Evolutionary conservation across 2,888 invertebrate genomes (phyloP).

Genomic region (Lycaena phlaeas): DNA sequence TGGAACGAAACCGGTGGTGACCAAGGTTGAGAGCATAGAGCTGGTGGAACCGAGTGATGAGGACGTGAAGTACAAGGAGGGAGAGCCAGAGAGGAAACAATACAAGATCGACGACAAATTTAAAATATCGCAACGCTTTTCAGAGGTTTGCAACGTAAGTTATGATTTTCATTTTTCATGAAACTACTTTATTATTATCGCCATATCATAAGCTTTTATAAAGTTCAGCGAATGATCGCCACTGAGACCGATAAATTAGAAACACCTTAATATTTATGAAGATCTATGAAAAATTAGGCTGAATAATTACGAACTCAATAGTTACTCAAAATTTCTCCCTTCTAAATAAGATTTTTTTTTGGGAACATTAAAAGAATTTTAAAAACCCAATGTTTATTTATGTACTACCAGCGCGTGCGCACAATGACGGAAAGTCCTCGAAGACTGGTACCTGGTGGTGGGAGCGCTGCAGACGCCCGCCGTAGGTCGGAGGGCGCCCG

Average conservation of each 20-base stretch:
- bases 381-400: too few species aligned
- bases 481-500: constrained; percentile 49
- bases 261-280: too few species aligned
- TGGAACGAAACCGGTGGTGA: constrained; percentile 38
- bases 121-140: constrained; percentile 59
- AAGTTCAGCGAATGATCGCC: too few species aligned
- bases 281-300: too few species aligned
- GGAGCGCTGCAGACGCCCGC: constrained; percentile 37
- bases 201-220: too few species aligned
- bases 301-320: too few species aligned
- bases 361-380: too few species aligned
- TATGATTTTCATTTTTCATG: background rate
- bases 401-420: constrained; percentile 55
- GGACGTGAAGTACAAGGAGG: constrained; percentile 54
- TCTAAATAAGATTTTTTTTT: too few species aligned
- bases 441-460: constrained; percentile 37
- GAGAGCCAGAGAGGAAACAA: constrained; percentile 52
- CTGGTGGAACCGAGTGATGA: constrained; percentile 61
- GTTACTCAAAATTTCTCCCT: too few species aligned
- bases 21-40: constrained; percentile 61
- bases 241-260: too few species aligned
- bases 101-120: constrained; percentile 55
- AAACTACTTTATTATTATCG: too few species aligned
- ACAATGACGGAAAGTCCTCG: constrained; percentile 58
- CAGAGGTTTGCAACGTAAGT: constrained; percentile 40